These are phyloP conservation scores for Gnatocerus cornutus DNA, from an alignment of 2,888 invertebrate genomes.

Conservation along the genomic window DNA sequence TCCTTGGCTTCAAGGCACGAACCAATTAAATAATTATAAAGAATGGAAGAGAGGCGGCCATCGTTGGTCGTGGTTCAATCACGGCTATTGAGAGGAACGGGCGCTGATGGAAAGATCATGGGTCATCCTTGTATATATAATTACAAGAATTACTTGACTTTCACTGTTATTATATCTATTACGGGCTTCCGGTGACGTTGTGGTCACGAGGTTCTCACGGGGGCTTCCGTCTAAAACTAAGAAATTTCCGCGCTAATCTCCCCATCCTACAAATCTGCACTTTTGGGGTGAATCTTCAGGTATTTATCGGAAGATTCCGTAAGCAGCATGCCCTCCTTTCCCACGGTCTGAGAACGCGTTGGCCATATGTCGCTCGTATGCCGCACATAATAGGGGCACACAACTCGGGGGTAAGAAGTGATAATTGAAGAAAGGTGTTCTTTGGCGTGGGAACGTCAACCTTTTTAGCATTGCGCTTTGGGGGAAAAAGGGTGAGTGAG, in stretches of 20 bases:
- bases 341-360: constrained; percentile 64
- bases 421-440: constrained; percentile 64
- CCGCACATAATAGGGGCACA: constrained; percentile 57
- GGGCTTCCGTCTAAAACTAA: constrained; percentile 32
- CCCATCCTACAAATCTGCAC: constrained; percentile 53
- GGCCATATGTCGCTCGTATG: constrained; percentile 66
- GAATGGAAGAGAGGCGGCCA: constrained; percentile 34
- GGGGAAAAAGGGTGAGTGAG: constrained; percentile 12
- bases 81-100: constrained; percentile 35
- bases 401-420: constrained; percentile 56
- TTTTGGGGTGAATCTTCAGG: constrained; percentile 52
- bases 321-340: constrained; percentile 56
- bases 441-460: constrained; percentile 60
- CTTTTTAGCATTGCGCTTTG: constrained; percentile 56
- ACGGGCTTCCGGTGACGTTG: constrained; percentile 58
- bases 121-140: constrained; percentile 52
- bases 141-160: constrained; percentile 57
- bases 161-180: constrained; percentile 61
- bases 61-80: constrained; percentile 30
- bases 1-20: constrained; percentile 39
- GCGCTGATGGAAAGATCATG: constrained; percentile 48
- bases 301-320: constrained; percentile 53
- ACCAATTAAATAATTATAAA: constrained; percentile 44
- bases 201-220: constrained; percentile 41
- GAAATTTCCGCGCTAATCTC: not conserved